A percentile compares a stretch with the other conserved stretches of the same genome.
phyloP scores from a whole-genome alignment of 2,113 vertebrate species.

The Scomber colias region DNA sequence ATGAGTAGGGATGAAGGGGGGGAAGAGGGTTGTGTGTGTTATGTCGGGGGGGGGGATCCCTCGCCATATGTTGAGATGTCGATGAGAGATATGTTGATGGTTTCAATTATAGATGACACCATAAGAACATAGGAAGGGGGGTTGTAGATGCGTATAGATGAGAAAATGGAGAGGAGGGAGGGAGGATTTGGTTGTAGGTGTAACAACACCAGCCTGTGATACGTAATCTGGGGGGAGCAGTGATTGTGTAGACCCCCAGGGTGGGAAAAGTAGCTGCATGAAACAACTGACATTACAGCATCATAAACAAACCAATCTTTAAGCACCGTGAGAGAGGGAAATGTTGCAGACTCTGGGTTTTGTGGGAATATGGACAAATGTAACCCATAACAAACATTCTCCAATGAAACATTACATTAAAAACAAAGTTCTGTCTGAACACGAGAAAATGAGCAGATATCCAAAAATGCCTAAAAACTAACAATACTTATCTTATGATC shows the following conservation, averaged over 20 bases:
- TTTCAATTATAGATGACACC: constrained; percentile 79
- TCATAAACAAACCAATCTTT: constrained; percentile 34
- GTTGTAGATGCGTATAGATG: background rate
- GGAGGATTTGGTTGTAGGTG: background rate
- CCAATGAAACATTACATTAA: background rate
- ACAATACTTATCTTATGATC: background rate
- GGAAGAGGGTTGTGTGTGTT: background rate
- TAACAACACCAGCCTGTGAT: constrained; percentile 56
- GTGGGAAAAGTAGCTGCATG: constrained; percentile 62
- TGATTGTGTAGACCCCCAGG: constrained; percentile 41
- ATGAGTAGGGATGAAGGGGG: constrained; percentile 22
- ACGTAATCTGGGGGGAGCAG: constrained; percentile 62
- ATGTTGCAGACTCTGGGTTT: background rate
- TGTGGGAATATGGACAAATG: constrained; percentile 49
- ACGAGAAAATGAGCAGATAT: background rate
- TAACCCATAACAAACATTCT: background rate
- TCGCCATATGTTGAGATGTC: constrained; percentile 77
- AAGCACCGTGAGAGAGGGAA: constrained; percentile 48
- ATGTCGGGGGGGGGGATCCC: background rate
- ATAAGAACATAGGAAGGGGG: constrained; percentile 42
- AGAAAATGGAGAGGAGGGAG: background rate
- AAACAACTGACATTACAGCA: constrained; percentile 52
- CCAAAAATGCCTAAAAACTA: background rate
- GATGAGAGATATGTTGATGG: constrained; percentile 76
- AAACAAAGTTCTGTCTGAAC: background rate